A percentile compares a stretch with the other conserved stretches of the same genome.
Evolutionary conservation across 2,888 invertebrate species (phyloP).

Genomic region (Galerucella calmariensis): DNA sequence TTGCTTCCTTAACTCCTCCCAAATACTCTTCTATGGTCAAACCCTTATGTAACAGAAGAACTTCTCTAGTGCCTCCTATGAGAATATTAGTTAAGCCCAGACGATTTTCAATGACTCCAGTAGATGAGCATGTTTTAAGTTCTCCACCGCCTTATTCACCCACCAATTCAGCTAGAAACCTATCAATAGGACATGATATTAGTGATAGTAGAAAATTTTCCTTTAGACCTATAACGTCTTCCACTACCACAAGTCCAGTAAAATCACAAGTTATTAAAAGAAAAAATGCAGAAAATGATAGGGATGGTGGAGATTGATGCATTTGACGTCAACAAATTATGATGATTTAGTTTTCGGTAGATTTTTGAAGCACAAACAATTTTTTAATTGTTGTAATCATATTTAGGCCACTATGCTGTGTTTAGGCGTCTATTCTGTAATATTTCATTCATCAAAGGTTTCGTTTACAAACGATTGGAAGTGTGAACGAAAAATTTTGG

Average conservation of each 20-base stretch:
- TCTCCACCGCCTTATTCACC: slow-evolving; percentile 41
- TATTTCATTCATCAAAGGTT: no score
- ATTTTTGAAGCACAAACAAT: no score
- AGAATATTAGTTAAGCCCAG: slow-evolving; percentile 39
- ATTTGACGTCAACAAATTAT: background rate
- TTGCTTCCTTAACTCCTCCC: slow-evolving; percentile 61
- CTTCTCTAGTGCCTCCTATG: slow-evolving; percentile 51
- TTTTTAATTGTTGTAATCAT: no score
- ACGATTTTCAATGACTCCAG: slow-evolving; percentile 54
- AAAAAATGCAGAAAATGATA: slow-evolving; percentile 21
- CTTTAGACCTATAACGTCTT: slow-evolving; percentile 25
- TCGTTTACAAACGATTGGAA: no score
- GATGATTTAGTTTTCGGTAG: no score
- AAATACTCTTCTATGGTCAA: slow-evolving; percentile 44
- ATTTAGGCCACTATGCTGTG: no score
- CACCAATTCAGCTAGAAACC: slow-evolving; percentile 41
- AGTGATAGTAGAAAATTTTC: slow-evolving; percentile 37
- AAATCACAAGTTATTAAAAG: slow-evolving; percentile 28
- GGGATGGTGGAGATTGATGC: slow-evolving; percentile 16
- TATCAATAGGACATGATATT: slow-evolving; percentile 14
- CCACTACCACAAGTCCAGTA: slow-evolving; percentile 24
- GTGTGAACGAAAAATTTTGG: no score
- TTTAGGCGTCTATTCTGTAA: no score
- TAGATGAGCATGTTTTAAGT: slow-evolving; percentile 50
- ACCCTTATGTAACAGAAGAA: slow-evolving; percentile 50